phyloP scores from a whole-genome alignment of 2,797 vertebrate species.

The Rallus crepitans region DNA sequence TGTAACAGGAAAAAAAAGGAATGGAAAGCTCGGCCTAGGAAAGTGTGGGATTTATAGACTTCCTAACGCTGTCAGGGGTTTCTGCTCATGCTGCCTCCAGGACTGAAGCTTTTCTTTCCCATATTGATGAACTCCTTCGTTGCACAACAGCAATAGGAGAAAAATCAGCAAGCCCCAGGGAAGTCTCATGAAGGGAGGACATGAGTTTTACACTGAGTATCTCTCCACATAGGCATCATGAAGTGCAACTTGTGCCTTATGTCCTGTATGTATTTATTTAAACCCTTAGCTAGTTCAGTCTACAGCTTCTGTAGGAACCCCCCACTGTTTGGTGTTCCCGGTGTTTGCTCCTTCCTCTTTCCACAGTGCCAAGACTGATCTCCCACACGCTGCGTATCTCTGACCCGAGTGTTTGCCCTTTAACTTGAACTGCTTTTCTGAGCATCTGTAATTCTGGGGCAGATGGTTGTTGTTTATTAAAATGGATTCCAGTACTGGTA shows the following conservation, averaged over 20 bases:
- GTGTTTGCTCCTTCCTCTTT: neutral
- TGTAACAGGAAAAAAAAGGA: neutral
- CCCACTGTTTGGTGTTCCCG: neutral
- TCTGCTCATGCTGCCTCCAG: neutral
- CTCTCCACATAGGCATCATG: neutral
- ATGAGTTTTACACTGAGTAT: neutral
- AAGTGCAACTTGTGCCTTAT: too few species aligned
- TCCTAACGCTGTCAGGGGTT: neutral
- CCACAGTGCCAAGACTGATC: neutral
- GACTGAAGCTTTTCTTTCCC: neutral
- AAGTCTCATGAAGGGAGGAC: neutral
- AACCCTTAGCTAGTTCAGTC: neutral
- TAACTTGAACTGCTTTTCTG: neutral
- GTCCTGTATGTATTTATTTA: neutral
- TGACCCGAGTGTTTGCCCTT: neutral
- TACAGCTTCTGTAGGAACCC: neutral
- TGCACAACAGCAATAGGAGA: neutral
- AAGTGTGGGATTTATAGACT: neutral
- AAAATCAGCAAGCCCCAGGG: neutral
- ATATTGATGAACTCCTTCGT: neutral
- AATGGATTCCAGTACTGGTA: neutral
- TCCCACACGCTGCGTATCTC: neutral
- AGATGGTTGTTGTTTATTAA: neutral
- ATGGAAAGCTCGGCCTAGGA: neutral
- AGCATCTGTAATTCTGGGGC: neutral